Percentiles rank a stretch among this genome's conserved stretches.
Conservation (phyloP, 2,888 invertebrate species). For the Catocala fraxini region DNA sequence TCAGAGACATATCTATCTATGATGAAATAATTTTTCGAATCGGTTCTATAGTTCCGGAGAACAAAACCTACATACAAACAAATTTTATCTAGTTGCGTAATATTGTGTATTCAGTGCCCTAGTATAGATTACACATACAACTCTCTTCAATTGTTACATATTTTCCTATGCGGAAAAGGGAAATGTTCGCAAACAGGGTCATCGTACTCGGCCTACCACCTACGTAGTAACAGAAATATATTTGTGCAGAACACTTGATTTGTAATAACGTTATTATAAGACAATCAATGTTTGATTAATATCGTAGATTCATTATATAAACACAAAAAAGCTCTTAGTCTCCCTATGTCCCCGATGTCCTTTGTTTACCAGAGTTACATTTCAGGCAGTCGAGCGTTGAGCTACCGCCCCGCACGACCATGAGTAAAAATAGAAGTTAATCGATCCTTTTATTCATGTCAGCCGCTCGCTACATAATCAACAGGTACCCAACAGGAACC, state of each 20-base stretch:
- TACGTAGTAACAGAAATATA: too few species aligned
- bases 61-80: too few species aligned
- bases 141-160: too few species aligned
- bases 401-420: constrained; percentile 64
- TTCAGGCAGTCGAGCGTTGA: constrained; percentile 62
- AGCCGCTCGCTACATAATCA: constrained; percentile 72
- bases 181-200: too few species aligned
- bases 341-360: constrained; percentile 57
- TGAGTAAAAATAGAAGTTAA: constrained; percentile 85
- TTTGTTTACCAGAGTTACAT: constrained; percentile 64
- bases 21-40: too few species aligned
- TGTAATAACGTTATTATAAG: constrained; percentile 2
- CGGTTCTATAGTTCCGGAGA: too few species aligned
- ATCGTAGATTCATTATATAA: constrained; percentile 10
- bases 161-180: too few species aligned
- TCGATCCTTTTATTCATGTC: constrained; percentile 85
- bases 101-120: too few species aligned
- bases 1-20: too few species aligned
- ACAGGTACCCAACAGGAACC: constrained; percentile 48
- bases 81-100: too few species aligned
- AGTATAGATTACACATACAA: too few species aligned
- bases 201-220: too few species aligned
- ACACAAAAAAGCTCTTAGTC: constrained; percentile 61
- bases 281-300: constrained; percentile 16
- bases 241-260: neutral